phyloP scores from a whole-genome alignment of 2,113 vertebrate genomes.

The Thermophis baileyi region DNA sequence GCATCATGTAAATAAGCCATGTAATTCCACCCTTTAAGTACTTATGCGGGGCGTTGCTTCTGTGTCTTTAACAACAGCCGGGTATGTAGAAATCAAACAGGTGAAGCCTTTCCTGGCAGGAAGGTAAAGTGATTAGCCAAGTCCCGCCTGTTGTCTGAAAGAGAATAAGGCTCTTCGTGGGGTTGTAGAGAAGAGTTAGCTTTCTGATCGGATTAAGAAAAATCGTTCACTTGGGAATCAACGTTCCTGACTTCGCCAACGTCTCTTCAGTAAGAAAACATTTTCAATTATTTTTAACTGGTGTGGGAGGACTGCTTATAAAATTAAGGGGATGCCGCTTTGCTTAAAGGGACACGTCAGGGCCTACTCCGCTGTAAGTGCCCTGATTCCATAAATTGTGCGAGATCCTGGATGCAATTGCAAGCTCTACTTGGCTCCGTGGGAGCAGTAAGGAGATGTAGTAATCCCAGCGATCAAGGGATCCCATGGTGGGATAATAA shows the following conservation, averaged over 20 bases:
- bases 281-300: background rate
- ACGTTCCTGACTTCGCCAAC: background rate
- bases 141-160: background rate
- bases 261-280: background rate
- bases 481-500: background rate
- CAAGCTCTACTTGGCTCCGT: background rate
- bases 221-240: background rate
- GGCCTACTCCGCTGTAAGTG: background rate
- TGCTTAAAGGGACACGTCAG: background rate
- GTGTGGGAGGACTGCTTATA: background rate
- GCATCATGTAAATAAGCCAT: background rate
- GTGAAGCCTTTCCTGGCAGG: background rate
- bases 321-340: background rate
- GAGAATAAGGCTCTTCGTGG: background rate
- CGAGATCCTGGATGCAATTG: background rate
- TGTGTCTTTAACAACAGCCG: background rate
- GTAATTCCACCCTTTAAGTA: background rate
- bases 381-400: too few species aligned
- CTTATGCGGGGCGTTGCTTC: background rate
- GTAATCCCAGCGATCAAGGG: background rate
- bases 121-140: background rate
- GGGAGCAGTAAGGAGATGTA: background rate
- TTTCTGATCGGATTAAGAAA: background rate
- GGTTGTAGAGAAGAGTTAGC: background rate
- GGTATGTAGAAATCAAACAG: background rate